phyloP scores from a whole-genome alignment of 2,797 vertebrate genomes.

The Amblyraja radiata region DNA sequence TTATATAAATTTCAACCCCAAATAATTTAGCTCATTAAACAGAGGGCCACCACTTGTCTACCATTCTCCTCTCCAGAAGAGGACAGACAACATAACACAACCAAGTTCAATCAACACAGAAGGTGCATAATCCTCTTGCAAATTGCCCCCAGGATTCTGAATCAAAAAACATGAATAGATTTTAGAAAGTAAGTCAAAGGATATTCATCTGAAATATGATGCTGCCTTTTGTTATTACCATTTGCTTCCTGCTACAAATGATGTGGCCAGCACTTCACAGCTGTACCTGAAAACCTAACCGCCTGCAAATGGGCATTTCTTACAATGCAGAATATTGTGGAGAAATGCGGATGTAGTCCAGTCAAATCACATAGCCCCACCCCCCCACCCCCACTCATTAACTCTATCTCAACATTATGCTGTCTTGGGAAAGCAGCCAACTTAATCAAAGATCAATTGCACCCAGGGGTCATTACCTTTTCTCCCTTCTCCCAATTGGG shows the following conservation, averaged over 20 bases:
- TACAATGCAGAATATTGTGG: not conserved
- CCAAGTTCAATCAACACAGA: not conserved
- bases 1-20: not conserved
- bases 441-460: too few species aligned
- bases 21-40: not conserved
- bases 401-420: too few species aligned
- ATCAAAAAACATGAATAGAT: not conserved
- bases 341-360: too few species aligned
- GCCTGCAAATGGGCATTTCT: not conserved
- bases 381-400: too few species aligned
- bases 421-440: too few species aligned
- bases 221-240: not conserved
- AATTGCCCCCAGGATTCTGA: not conserved
- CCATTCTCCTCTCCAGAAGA: not conserved
- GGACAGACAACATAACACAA: not conserved
- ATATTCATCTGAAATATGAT: not conserved
- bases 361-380: too few species aligned
- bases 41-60: not conserved
- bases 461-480: too few species aligned
- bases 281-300: not conserved
- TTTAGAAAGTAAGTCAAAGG: not conserved
- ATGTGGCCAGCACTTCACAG: not conserved
- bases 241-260: not conserved
- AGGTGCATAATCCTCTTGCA: not conserved
- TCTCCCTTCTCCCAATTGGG: too few species aligned